These are phyloP conservation scores for Drosophila ananassae DNA, from an alignment of 1,140 invertebrate genomes.

Conservation along the genomic window DNA sequence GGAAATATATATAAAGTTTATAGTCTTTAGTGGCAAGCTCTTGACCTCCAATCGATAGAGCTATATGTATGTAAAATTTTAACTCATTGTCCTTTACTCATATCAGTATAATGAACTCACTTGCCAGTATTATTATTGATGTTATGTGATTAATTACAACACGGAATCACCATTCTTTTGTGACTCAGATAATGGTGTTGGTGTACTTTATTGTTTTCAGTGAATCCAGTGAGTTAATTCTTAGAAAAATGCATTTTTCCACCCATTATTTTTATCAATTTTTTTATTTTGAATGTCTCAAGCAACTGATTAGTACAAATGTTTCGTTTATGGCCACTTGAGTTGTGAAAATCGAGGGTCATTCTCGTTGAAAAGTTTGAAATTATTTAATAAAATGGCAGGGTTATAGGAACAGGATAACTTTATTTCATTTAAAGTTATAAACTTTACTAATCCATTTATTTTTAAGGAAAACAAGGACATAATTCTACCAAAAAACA, in stretches of 20 bases:
- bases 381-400: neutral
- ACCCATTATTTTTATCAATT: slow-evolving; percentile 7
- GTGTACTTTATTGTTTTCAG: neutral
- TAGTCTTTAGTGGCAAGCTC: neutral
- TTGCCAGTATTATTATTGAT: slow-evolving; percentile 10
- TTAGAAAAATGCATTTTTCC: neutral
- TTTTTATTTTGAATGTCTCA: slow-evolving; percentile 11
- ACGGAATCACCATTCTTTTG: slow-evolving; percentile 9
- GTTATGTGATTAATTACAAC: slow-evolving; percentile 29
- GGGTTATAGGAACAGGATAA: too few species aligned
- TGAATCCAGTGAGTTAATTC: slow-evolving; percentile 3
- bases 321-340: neutral
- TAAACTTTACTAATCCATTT: too few species aligned
- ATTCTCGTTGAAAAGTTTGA: neutral
- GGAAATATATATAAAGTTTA: neutral
- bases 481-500: too few species aligned
- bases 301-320: slow-evolving; percentile 17
- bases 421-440: too few species aligned
- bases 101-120: slow-evolving; percentile 33
- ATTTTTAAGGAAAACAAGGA: too few species aligned
- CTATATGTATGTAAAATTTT: neutral
- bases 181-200: slow-evolving; percentile 18
- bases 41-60: neutral
- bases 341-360: neutral
- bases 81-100: neutral